Evolutionary conservation across 2,113 vertebrate genomes (phyloP).

Genomic region (Datnioides undecimradiatus): DNA sequence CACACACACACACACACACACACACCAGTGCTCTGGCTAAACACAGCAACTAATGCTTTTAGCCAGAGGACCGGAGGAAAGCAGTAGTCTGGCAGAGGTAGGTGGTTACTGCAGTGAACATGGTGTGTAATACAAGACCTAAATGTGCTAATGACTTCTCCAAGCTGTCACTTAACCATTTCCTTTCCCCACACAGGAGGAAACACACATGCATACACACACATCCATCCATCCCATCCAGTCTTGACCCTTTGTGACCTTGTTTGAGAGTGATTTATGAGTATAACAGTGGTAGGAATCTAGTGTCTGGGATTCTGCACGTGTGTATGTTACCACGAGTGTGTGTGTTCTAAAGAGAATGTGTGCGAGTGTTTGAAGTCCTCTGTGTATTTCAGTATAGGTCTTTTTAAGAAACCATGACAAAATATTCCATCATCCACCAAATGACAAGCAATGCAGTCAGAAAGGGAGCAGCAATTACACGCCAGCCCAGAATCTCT

Average conservation of each 20-base stretch:
- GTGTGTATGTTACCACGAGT: background rate
- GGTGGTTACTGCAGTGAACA: conserved; percentile 22
- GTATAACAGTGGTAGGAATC: conserved; percentile 52
- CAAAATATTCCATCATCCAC: conserved; percentile 39
- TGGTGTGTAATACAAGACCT: conserved; percentile 69
- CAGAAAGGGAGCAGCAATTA: conserved; percentile 2
- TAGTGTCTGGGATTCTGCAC: conserved; percentile 36
- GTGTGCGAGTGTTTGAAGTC: conserved; percentile 16
- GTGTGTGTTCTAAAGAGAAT: conserved; percentile 13
- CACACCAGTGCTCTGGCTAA: background rate
- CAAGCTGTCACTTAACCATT: conserved; percentile 78
- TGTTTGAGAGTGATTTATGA: conserved; percentile 76
- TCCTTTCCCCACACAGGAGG: conserved; percentile 59
- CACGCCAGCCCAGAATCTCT: background rate
- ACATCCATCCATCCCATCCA: conserved; percentile 58
- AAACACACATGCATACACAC: conserved; percentile 54
- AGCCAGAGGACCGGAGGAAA: conserved; percentile 16
- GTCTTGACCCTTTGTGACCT: conserved; percentile 65
- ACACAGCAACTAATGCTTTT: background rate
- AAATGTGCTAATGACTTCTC: conserved; percentile 71
- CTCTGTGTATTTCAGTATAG: conserved; percentile 38
- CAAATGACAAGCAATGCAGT: background rate
- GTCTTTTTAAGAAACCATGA: conserved; percentile 32
- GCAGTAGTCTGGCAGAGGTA: conserved; percentile 6
- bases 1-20: conserved; percentile 16